Base-by-base conservation (phyloP, 2,888 invertebrate genomes). In the Odontocolon sp. region DNA sequence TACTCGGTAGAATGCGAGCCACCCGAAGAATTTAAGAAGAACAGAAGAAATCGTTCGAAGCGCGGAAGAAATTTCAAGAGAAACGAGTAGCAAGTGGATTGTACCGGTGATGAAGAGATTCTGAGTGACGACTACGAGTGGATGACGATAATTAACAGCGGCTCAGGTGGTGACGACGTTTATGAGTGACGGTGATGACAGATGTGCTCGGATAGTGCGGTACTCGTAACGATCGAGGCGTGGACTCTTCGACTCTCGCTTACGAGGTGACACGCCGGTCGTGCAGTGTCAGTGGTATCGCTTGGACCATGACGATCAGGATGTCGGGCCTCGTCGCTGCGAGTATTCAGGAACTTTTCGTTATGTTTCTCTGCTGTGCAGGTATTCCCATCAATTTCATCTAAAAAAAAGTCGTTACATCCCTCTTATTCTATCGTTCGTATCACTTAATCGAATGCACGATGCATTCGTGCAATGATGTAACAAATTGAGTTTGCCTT, bases 151-250 rank as follows among this genome's bases (percentile, higher is more conserved):
- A 67, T 70, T 67, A 36, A n/a, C 28, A 63, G 50, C 42, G 63
- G 33, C 38, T 18, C 81, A 79, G 82, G 82, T 84, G 82, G 77
- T 81, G 78, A 83, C 66, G 52, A 75, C 70, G 64, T 75, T 85
- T 81, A 84, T 83, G 82, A 84, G 86, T 86, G 85, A 81, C 80
- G 81, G 87, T 86, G 87, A 86, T 87, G 87, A 86, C 85, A 85
- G 84, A 87, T 84, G 85, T 84, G 84, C 80, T 69, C 66, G 69
- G 70, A 9, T 78, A 74, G 64, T 79, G 61, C 57, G 76, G 76
- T 71, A 77, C 33, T 74, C 67, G 73, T 77, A 50, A 67, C 70
- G 47, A 52, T 40, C 73, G 77, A 77, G 77, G 64, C 52, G 72
- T 69, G 42, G 68, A 77, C 77, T 77, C 69, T 72, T 69, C 73